Percentiles rank a stretch among this genome's conserved stretches.
phyloP scores from a whole-genome alignment of 2,113 vertebrate genomes.

The Bombycilla garrulus region DNA sequence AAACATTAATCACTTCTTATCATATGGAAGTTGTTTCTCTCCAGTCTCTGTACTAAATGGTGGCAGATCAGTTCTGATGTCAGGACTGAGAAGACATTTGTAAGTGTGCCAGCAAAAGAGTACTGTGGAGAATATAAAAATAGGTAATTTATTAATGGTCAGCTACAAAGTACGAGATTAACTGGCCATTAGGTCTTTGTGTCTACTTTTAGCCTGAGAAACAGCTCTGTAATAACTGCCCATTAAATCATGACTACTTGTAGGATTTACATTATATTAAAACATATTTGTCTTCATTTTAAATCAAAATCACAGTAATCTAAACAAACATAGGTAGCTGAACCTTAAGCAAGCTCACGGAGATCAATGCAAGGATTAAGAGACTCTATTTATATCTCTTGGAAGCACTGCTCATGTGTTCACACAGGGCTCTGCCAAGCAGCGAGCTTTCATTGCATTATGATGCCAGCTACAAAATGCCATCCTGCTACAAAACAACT shows the following conservation, averaged over 20 bases:
- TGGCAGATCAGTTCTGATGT: background rate
- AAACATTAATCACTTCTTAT: background rate
- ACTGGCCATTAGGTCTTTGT: background rate
- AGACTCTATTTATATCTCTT: constrained; percentile 45
- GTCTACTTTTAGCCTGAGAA: background rate
- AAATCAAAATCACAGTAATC: background rate
- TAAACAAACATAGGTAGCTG: constrained; percentile 17
- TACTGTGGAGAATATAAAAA: background rate
- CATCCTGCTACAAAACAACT: constrained; percentile 34
- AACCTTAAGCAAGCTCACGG: constrained; percentile 36
- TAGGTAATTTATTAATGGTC: background rate
- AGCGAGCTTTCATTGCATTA: constrained; percentile 21
- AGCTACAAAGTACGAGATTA: background rate
- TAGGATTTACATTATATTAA: background rate
- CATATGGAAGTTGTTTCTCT: background rate
- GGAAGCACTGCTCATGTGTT: constrained; percentile 57
- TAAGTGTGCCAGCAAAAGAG: background rate
- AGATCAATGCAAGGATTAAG: constrained; percentile 63
- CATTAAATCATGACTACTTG: background rate
- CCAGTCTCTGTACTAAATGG: background rate
- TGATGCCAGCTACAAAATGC: constrained; percentile 48
- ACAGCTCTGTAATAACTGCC: background rate
- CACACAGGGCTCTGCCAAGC: constrained; percentile 32
- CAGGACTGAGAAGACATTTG: background rate
- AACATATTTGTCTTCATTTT: background rate